Base-by-base conservation (phyloP, 2,888 invertebrate species). In the Lasius fuliginosus region DNA sequence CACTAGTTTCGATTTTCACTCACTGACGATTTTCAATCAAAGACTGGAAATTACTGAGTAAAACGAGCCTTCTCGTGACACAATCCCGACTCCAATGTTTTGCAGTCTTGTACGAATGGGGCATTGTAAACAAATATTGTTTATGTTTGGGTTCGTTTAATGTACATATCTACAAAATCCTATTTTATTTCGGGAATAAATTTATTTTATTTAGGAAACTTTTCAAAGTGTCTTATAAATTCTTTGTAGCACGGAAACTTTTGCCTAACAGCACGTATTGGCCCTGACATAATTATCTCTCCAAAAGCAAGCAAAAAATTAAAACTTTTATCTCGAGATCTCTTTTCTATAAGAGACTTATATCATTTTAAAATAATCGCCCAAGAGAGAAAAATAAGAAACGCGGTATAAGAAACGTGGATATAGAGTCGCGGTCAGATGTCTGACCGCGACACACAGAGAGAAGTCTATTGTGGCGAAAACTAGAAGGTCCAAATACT, bases 381-480 rank as follows among this genome's bases (percentile, higher is more conserved):
- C 8, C 18, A 18, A 53, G 12, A 49, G 40, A 18, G 18, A 30
- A 30, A n/a, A 11, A 60, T 46, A 36, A 36, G 36, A 36, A 5
- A 9, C 46, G 27, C 3, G 3, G 18, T 18, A 27, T 42, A 27
- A 49, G 27, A 73, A 49, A 62, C 18, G 23, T 11, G 30, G 58
- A 42, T 11, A 27, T 11, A 27, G 60, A 60, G 23, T 27, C 62
- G 36, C 62, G 36, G 73, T 62, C 60, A 73, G 36, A 73, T 36
- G 60, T 9, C 11, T 36, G 36, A 62, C 27, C 4, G 5, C 4
- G 36, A 36, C 60, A 62, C 27, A 79, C 60, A 62, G 27, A 12
- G n/a, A 36, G n/a, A 62, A 79, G 79, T 60, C 46, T 6, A 71
- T 62, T 73, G 79, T 42, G 60, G 60, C 60, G 60, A 71, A 71